Percentiles rank a stretch among this genome's conserved stretches.
These are phyloP conservation scores for Phallusia fumigata DNA, from an alignment of 23 tunicate species.

Conservation along the genomic window DNA sequence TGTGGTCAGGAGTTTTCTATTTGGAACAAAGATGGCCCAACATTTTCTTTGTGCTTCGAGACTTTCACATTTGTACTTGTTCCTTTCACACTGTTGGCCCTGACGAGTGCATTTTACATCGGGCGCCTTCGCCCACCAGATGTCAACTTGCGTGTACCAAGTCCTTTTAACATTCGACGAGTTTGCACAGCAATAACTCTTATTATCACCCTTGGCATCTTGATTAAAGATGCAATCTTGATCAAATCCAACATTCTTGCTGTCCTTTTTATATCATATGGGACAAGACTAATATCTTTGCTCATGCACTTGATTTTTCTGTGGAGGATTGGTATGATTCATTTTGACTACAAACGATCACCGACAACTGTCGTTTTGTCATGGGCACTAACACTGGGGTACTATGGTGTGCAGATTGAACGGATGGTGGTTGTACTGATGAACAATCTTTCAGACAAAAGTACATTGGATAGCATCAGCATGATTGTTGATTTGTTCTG, in stretches of 20 bases:
- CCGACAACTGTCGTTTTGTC: slow-evolving; percentile 52
- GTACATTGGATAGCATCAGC: slow-evolving; percentile 16
- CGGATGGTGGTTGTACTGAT: slow-evolving; percentile 20
- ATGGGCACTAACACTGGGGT: slow-evolving; percentile 74
- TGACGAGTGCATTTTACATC: slow-evolving; percentile 63
- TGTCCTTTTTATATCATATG: slow-evolving; percentile 33
- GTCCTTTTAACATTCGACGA: slow-evolving; percentile 41
- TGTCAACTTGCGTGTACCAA: slow-evolving; percentile 38
- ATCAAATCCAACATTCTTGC: slow-evolving; percentile 28
- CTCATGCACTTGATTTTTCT: slow-evolving; percentile 58
- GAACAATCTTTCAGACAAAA: background rate
- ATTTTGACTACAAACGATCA: slow-evolving; percentile 76
- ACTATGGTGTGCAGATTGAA: slow-evolving; percentile 48
- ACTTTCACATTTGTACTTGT: slow-evolving; percentile 43
- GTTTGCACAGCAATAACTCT: slow-evolving; percentile 51
- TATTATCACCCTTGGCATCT: slow-evolving; percentile 29
- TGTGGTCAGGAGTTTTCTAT: slow-evolving; percentile 58
- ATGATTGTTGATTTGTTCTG: slow-evolving; percentile 38
- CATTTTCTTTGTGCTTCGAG: slow-evolving; percentile 84
- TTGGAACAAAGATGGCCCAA: slow-evolving; percentile 18
- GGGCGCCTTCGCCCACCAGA: slow-evolving; percentile 81
- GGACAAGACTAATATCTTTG: slow-evolving; percentile 32
- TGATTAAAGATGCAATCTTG: slow-evolving; percentile 49
- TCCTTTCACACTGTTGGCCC: slow-evolving; percentile 63
- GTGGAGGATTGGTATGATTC: slow-evolving; percentile 60